Percentiles rank a stretch among this genome's conserved stretches.
Conservation (phyloP, 2,888 invertebrate species). For the Gortyna flavago region DNA sequence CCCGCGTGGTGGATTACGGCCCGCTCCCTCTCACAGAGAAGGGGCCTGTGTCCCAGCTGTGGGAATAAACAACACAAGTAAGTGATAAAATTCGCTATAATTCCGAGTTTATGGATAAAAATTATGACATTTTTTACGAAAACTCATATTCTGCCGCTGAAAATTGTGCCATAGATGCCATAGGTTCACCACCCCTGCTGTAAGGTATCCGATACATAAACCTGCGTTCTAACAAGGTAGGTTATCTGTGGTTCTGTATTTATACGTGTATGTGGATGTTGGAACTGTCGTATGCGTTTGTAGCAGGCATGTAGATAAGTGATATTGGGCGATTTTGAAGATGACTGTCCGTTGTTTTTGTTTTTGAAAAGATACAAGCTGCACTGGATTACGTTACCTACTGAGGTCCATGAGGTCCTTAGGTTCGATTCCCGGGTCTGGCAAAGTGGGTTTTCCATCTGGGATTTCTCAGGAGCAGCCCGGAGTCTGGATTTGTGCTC, state of each 20-base stretch:
- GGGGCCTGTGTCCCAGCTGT: neutral
- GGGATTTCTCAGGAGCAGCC: too few species aligned
- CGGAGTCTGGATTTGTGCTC: too few species aligned
- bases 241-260: conserved; percentile 36
- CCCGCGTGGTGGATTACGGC: neutral
- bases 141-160: too few species aligned
- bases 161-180: neutral
- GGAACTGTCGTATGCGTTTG: conserved; percentile 33
- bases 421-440: too few species aligned
- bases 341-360: neutral
- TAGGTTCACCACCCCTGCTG: conserved; percentile 2
- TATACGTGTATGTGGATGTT: conserved; percentile 15
- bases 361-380: neutral
- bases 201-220: conserved; percentile 45
- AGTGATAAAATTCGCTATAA: neutral
- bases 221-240: conserved; percentile 32
- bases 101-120: neutral
- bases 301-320: neutral
- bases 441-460: too few species aligned
- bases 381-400: too few species aligned
- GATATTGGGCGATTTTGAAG: neutral
- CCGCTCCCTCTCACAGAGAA: neutral
- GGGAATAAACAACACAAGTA: neutral
- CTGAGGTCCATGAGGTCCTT: too few species aligned
- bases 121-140: neutral